Evolutionary conservation across 2,888 invertebrate species (phyloP).

Genomic region (Acrobasis consociella): DNA sequence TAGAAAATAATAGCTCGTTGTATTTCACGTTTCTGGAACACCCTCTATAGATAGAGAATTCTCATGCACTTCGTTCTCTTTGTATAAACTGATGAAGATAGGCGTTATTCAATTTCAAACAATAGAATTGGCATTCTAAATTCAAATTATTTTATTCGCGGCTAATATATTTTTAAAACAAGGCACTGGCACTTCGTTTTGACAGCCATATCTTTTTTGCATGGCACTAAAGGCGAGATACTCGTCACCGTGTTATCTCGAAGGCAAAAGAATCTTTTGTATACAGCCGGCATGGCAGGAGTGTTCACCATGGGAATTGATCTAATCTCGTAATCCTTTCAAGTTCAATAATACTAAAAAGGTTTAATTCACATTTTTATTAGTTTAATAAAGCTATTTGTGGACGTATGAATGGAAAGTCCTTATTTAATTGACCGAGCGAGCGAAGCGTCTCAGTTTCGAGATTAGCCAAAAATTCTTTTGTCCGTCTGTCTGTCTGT

Average conservation of each 20-base stretch:
- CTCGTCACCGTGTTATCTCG: conserved; percentile 4
- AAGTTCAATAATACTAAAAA: conserved; percentile 9
- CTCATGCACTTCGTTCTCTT: background rate
- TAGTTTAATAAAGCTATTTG: conserved; percentile 9
- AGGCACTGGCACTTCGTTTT: conserved; percentile 13
- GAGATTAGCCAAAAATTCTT: too few relatives aligned
- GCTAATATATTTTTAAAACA: background rate
- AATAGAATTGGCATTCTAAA: conserved; percentile 2
- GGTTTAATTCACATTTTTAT: conserved; percentile 14
- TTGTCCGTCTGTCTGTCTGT: too few relatives aligned
- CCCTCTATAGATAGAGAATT: too few relatives aligned
- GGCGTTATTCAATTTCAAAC: conserved; percentile 2
- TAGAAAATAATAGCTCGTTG: too few relatives aligned
- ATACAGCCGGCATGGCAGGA: conserved; percentile 31
- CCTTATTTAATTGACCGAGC: too few relatives aligned
- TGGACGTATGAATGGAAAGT: background rate
- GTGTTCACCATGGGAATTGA: conserved; percentile 36
- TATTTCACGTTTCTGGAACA: too few relatives aligned
- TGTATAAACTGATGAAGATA: background rate
- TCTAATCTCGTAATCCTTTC: conserved; percentile 18
- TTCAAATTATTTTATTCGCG: conserved; percentile 13
- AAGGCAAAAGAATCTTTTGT: conserved; percentile 8
- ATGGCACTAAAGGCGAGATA: conserved; percentile 8
- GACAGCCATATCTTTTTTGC: conserved; percentile 6
- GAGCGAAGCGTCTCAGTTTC: too few relatives aligned